A percentile compares a stretch with the other conserved stretches of the same genome.
Evolutionary conservation across 2,797 vertebrate genomes (phyloP).

Genomic region (Nannoperca obscura): DNA sequence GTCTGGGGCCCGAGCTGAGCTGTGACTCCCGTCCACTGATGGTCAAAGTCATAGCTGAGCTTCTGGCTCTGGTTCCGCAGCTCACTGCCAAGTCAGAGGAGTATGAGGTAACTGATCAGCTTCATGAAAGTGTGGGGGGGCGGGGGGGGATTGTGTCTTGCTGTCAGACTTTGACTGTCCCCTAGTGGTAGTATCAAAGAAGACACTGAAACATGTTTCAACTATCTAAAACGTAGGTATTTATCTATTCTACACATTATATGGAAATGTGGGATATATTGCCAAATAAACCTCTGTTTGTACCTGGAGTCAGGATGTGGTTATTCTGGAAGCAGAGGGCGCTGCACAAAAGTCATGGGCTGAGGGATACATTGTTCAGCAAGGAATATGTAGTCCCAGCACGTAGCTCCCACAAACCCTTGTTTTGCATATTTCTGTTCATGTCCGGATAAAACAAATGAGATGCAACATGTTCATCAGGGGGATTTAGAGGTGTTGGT

Average conservation of each 20-base stretch:
- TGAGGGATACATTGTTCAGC: too few species aligned
- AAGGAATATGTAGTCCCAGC: too few species aligned
- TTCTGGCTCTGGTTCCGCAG: slow-evolving; percentile 92
- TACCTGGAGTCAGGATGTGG: too few species aligned
- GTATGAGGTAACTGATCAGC: slow-evolving; percentile 85
- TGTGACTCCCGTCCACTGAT: slow-evolving; percentile 90
- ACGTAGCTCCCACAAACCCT: too few species aligned
- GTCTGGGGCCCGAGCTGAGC: slow-evolving; percentile 89
- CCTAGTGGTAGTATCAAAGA: neutral
- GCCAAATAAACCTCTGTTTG: neutral
- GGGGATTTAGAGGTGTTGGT: too few species aligned
- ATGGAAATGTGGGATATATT: neutral
- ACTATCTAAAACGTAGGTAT: neutral
- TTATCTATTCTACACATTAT: neutral
- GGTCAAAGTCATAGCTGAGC: slow-evolving; percentile 88
- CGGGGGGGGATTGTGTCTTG: neutral
- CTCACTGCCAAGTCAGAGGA: slow-evolving; percentile 90
- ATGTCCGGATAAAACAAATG: too few species aligned
- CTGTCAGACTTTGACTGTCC: neutral
- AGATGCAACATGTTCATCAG: too few species aligned
- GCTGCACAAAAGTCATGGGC: too few species aligned
- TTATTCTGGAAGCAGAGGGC: too few species aligned
- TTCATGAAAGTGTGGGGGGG: neutral
- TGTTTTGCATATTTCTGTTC: too few species aligned
- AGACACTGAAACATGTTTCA: neutral